Conservation (phyloP, 2,797 vertebrate genomes). For the Carduelis carduelis region DNA sequence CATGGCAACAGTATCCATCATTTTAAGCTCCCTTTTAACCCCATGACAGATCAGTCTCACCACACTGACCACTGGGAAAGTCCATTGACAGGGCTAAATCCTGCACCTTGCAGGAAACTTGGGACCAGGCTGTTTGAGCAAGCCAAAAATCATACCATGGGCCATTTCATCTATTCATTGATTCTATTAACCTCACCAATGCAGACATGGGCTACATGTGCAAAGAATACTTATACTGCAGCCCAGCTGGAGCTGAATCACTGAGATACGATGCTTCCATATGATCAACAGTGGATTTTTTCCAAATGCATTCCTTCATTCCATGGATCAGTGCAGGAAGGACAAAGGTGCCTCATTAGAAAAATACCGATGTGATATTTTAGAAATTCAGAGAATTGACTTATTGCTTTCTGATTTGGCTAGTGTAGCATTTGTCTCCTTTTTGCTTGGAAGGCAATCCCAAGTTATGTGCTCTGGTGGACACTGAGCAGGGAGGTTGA, state of each 20-base stretch:
- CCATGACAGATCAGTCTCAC: background rate
- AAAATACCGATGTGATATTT: background rate
- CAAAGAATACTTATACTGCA: background rate
- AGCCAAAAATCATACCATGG: background rate
- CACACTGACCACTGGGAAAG: background rate
- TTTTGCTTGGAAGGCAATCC: background rate
- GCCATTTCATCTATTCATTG: background rate
- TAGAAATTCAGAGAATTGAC: background rate
- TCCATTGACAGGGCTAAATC: background rate
- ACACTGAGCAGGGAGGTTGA: background rate
- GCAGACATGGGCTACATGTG: background rate
- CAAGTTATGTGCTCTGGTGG: background rate
- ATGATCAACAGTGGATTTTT: background rate
- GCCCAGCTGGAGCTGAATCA: background rate
- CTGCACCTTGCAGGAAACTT: background rate
- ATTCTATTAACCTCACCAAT: background rate
- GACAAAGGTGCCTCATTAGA: rapidly evolving
- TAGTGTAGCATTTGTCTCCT: background rate
- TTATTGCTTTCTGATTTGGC: background rate
- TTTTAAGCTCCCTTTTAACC: background rate
- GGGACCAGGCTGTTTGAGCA: rapidly evolving
- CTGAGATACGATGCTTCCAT: background rate
- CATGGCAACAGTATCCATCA: rapidly evolving
- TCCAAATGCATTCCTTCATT: background rate
- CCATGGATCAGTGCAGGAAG: background rate